These are phyloP conservation scores for Spicauda simplicius DNA, from an alignment of 2,888 invertebrate genomes.

Conservation along the genomic window DNA sequence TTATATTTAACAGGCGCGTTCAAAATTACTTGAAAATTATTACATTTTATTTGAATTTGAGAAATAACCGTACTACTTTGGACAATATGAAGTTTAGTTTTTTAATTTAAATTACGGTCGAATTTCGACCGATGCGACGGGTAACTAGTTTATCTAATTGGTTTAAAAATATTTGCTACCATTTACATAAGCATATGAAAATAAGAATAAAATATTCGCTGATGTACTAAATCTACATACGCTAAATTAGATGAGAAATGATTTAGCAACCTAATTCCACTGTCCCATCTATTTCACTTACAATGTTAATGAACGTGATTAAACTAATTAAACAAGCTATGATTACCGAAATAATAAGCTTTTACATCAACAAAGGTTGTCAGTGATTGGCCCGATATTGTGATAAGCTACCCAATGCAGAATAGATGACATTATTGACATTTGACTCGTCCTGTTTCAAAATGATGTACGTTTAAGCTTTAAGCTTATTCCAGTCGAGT, in stretches of 20 bases:
- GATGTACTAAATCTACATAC: background rate
- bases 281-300: constrained; percentile 27
- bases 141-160: no score
- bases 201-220: no score
- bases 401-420: constrained; percentile 27
- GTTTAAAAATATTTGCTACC: no score
- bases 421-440: constrained; percentile 31
- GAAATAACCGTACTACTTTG: no score
- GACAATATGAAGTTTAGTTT: no score
- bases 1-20: no score
- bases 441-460: constrained; percentile 7
- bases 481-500: background rate
- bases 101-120: no score
- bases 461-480: constrained; percentile 2
- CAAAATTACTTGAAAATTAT: no score
- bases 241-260: constrained; percentile 9
- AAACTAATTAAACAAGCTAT: constrained; percentile 32
- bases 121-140: no score
- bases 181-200: no score
- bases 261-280: constrained; percentile 45
- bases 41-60: no score
- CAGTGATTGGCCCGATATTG: constrained; percentile 31
- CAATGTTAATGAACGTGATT: constrained; percentile 30
- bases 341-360: constrained; percentile 34
- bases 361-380: constrained; percentile 31